phyloP scores from a whole-genome alignment of 2,797 vertebrate genomes.

The Gallirallus australis region DNA sequence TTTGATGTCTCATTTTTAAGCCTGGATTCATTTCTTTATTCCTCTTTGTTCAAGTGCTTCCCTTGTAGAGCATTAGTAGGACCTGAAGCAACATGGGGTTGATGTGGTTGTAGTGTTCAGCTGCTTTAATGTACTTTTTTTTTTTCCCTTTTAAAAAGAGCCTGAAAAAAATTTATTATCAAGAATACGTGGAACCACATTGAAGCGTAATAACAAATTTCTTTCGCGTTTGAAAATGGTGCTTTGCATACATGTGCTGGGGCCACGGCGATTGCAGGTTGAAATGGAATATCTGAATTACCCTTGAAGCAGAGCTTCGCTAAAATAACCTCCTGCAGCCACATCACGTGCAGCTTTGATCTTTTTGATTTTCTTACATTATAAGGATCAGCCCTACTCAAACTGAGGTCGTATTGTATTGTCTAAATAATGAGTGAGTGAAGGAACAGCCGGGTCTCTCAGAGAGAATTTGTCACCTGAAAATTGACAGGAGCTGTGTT shows the following conservation, averaged over 20 bases:
- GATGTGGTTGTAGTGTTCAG: background rate
- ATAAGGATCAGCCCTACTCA: background rate
- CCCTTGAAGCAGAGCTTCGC: background rate
- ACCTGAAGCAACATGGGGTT: background rate
- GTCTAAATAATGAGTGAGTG: background rate
- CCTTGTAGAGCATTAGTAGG: background rate
- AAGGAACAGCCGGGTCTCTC: background rate
- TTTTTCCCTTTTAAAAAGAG: background rate
- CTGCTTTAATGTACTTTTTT: background rate
- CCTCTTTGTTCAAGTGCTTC: background rate
- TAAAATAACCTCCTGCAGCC: background rate
- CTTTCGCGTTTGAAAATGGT: background rate
- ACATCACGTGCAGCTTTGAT: background rate
- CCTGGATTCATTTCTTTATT: slow-evolving; percentile 15
- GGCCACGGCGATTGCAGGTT: background rate
- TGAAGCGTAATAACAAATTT: background rate
- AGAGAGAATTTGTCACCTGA: slow-evolving; percentile 26
- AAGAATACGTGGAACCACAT: background rate
- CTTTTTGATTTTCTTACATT: background rate
- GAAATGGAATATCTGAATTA: slow-evolving; percentile 1
- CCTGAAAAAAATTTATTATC: background rate
- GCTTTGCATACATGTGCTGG: background rate
- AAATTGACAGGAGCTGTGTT: background rate
- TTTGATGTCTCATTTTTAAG: slow-evolving; percentile 18
- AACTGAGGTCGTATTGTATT: background rate